A percentile compares a stretch with the other conserved stretches of the same genome.
Conservation (phyloP, 2,888 invertebrate genomes). For the Coecobrya sp. region DNA sequence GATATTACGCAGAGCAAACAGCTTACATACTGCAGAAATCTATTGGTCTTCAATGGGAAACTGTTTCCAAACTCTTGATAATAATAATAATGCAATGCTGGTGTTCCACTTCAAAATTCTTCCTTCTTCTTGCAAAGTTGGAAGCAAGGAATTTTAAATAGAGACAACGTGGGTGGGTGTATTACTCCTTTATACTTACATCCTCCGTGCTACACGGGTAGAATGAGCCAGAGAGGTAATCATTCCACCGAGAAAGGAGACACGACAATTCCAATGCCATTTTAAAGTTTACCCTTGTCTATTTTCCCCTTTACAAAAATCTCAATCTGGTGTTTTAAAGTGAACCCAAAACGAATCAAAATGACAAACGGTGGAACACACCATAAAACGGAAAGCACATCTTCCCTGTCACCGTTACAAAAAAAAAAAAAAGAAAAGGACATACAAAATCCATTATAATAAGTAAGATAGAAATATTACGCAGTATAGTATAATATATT, state of each 20-base stretch:
- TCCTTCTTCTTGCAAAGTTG: conserved; percentile 48
- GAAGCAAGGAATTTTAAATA: conserved; percentile 59
- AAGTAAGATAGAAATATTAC: too few relatives aligned
- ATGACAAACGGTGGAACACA: conserved; percentile 84
- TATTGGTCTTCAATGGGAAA: too few relatives aligned
- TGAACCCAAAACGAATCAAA: conserved; percentile 74
- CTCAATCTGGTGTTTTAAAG: conserved; percentile 18
- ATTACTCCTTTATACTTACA: neutral
- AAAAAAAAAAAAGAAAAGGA: conserved; percentile 36
- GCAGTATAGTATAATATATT: too few relatives aligned
- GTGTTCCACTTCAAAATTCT: conserved; percentile 18
- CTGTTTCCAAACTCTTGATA: too few relatives aligned
- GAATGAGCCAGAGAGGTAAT: neutral
- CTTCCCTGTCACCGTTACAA: conserved; percentile 82
- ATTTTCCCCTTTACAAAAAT: conserved; percentile 34
- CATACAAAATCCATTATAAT: conserved; percentile 7
- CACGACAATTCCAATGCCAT: conserved; percentile 39
- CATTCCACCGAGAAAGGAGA: conserved; percentile 28
- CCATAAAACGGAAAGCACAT: conserved; percentile 83
- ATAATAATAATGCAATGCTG: conserved; percentile 18
- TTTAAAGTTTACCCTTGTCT: conserved; percentile 48
- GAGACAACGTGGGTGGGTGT: conserved; percentile 60
- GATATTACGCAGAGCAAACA: neutral
- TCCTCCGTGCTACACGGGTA: neutral
- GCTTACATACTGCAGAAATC: too few relatives aligned